Evolutionary conservation across 2,888 invertebrate species (phyloP).

Genomic region (Calameuta filiformis): DNA sequence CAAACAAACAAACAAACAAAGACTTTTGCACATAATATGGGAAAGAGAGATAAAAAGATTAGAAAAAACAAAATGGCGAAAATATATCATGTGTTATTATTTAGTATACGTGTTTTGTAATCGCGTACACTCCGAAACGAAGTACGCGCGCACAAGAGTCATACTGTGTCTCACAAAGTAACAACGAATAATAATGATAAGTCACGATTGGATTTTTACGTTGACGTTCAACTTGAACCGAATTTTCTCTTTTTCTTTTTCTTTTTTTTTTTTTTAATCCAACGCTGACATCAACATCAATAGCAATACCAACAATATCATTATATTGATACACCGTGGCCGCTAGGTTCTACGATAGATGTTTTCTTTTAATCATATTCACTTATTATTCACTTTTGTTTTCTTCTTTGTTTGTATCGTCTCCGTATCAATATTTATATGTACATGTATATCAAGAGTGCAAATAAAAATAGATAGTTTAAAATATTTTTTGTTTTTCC

Average conservation of each 20-base stretch:
- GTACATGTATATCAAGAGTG: constrained; percentile 47
- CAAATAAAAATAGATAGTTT: constrained; percentile 59
- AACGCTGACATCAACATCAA: constrained; percentile 13
- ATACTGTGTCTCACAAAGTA: too few relatives aligned
- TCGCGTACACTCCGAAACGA: too few relatives aligned
- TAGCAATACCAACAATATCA: constrained; percentile 17
- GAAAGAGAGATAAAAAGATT: neutral
- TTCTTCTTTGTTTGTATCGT: constrained; percentile 13
- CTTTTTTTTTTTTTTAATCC: constrained; percentile 28
- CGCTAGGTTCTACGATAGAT: constrained; percentile 8
- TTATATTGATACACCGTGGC: neutral
- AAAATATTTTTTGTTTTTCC: constrained; percentile 49
- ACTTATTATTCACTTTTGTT: constrained; percentile 14
- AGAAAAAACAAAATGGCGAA: neutral
- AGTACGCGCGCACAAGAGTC: too few relatives aligned
- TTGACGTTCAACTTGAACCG: too few relatives aligned
- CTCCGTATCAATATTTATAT: constrained; percentile 37
- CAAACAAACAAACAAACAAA: too few relatives aligned
- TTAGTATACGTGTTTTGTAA: too few relatives aligned
- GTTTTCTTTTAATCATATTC: constrained; percentile 2
- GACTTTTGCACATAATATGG: too few relatives aligned
- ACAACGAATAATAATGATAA: too few relatives aligned
- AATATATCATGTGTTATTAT: too few relatives aligned
- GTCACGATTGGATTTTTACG: too few relatives aligned
- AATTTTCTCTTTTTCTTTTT: constrained; percentile 25